These are phyloP conservation scores for Chrysaora quinquecirrha DNA, from an alignment of 30 jellyfish, hydroid and myxozoan species.

Conservation along the genomic window DNA sequence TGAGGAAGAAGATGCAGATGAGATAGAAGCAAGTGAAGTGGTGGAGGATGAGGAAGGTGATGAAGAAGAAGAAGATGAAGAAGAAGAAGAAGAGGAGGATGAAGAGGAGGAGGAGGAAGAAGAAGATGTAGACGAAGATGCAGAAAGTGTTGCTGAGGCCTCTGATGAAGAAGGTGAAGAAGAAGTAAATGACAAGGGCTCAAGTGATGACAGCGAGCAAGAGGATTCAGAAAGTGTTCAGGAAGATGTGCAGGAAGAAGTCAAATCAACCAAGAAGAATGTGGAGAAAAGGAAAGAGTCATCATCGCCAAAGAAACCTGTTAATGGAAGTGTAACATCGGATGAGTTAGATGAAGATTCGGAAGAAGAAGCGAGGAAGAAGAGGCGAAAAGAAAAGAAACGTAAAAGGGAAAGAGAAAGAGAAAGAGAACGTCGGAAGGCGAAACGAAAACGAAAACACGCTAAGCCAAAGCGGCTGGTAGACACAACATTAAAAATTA, in stretches of 20 bases:
- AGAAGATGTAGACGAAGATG: conserved; percentile 25
- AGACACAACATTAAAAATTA: too few relatives aligned
- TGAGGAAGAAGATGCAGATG: background rate
- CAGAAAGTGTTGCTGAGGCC: background rate
- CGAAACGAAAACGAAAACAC: background rate
- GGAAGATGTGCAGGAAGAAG: conserved; percentile 20
- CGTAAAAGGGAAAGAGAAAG: conserved; percentile 1
- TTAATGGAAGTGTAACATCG: conserved; percentile 12
- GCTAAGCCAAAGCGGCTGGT: too few relatives aligned
- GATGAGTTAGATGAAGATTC: conserved; percentile 23
- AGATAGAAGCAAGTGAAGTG: background rate
- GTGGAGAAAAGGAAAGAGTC: background rate
- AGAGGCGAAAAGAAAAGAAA: conserved; percentile 37
- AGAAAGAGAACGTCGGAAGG: background rate
- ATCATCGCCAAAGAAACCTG: background rate
- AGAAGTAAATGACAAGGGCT: background rate
- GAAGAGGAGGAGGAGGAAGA: conserved; percentile 24
- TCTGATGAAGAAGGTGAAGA: conserved; percentile 6
- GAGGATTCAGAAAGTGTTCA: too few relatives aligned
- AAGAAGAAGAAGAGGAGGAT: background rate
- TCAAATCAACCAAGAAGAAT: conserved; percentile 4
- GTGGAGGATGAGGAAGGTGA: background rate
- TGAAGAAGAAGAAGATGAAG: background rate
- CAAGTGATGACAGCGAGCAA: too few relatives aligned
- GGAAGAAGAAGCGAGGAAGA: conserved; percentile 40